Base-by-base conservation (phyloP, 1,140 invertebrate species). In the Drosophila obscura region DNA sequence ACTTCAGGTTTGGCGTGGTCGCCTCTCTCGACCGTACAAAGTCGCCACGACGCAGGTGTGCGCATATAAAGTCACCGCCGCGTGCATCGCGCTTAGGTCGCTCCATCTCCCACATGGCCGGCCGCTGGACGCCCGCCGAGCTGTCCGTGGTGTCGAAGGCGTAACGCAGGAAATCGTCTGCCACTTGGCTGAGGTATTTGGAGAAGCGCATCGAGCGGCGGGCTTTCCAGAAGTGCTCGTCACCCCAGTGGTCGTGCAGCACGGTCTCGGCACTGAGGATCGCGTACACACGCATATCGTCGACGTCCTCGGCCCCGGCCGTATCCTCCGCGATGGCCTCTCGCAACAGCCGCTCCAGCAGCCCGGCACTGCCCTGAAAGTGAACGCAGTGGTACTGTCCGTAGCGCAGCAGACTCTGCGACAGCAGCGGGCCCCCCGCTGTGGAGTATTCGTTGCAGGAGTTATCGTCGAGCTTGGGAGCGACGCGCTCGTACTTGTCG, bases 171-270 rank as follows among this genome's bases (percentile, higher is more conserved):
- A 96, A 99, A 39, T 95, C 81, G 64, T 94, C 93, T 1, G 96
- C 97, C 76, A 96, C 94, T 79, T 94, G 52, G 49, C 94, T 91
- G 2, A 99, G 93, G 51, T 94, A 87, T 46, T 93, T 92, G 57
- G 96, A 95, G 92, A 98, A 99, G 75, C 96, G 94, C 97, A 99
- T 98, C 87, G 97, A 99, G 75, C 97, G 93, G 79, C 98, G 93
- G 22, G 96, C 96, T 68, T 93, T 92, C 98, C 98, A 99, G 92
- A 97, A 99, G 41, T 94, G 92, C 55, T 92, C 89, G 66, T 96
- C 95, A 5, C 98, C 98, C 93, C 97, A 99, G 39, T 92, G 92
- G 90, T 98, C 95, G 92, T 99, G 98, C 16, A 99, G 92, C 9
- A 97, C 94, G 39, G 97, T 96, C 93, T 99, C 98, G 50, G 97